A percentile compares a stretch with the other conserved stretches of the same genome.
These are phyloP conservation scores for Standfussiana lucernea DNA, from an alignment of 2,888 invertebrate species.

Conservation along the genomic window DNA sequence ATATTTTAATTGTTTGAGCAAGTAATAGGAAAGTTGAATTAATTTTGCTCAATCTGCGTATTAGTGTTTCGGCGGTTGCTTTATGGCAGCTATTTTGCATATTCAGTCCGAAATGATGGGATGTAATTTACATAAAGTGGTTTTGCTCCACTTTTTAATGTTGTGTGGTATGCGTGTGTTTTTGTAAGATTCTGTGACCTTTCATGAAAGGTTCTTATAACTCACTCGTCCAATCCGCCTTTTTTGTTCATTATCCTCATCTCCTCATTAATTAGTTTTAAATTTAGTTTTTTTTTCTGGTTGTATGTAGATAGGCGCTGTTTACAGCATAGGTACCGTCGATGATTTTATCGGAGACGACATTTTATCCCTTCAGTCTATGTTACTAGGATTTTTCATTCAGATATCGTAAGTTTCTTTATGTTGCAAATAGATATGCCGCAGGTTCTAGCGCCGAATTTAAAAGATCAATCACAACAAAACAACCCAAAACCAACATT, in stretches of 20 bases:
- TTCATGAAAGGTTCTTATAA: background rate
- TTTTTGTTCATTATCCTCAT: background rate
- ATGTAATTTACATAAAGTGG: slow-evolving; percentile 19
- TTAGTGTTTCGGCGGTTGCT: slow-evolving; percentile 53
- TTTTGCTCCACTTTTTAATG: slow-evolving; percentile 4
- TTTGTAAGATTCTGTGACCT: background rate
- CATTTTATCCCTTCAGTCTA: background rate
- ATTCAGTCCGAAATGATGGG: slow-evolving; percentile 25
- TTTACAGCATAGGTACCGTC: background rate
- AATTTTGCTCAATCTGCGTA: slow-evolving; percentile 57
- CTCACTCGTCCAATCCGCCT: background rate
- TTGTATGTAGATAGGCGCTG: background rate
- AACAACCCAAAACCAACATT: slow-evolving; percentile 22
- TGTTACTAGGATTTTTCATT: background rate
- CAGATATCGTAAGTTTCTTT: background rate
- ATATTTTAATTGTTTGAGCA: slow-evolving; percentile 62
- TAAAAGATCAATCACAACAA: slow-evolving; percentile 5
- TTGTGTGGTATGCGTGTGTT: background rate
- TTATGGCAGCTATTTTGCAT: slow-evolving; percentile 42
- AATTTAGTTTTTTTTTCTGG: background rate
- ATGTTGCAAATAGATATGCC: background rate
- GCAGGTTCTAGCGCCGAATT: background rate
- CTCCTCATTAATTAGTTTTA: background rate
- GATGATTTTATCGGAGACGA: background rate
- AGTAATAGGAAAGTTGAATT: slow-evolving; percentile 56